These are phyloP conservation scores for Melanocharis versteri DNA, from an alignment of 2,113 vertebrate genomes.

Conservation along the genomic window DNA sequence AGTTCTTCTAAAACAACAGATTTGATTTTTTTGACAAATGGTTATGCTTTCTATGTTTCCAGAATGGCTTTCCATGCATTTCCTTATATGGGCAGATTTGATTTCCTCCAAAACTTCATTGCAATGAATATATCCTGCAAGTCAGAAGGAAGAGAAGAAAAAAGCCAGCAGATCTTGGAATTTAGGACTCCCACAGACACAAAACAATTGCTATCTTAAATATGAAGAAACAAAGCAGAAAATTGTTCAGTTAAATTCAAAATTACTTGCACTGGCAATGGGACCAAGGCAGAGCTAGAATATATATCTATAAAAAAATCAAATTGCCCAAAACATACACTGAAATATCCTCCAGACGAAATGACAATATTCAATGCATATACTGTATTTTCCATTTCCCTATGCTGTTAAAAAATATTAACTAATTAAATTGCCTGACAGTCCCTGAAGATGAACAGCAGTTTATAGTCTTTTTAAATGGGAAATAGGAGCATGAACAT, in stretches of 20 bases:
- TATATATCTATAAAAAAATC: neutral
- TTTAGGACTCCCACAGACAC: neutral
- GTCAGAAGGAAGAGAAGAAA: neutral
- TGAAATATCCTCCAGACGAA: neutral
- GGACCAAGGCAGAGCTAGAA: neutral
- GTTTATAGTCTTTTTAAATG: neutral
- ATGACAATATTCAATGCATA: neutral
- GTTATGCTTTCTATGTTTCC: neutral
- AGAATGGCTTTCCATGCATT: neutral
- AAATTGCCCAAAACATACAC: neutral
- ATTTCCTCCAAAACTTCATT: neutral
- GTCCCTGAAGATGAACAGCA: neutral
- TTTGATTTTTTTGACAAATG: neutral
- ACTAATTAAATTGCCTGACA: neutral
- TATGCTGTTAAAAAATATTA: neutral
- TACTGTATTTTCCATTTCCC: neutral
- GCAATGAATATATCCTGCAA: neutral
- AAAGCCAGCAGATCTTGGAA: neutral
- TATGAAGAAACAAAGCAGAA: slow-evolving; percentile 7
- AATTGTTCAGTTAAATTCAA: neutral
- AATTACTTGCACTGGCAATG: neutral
- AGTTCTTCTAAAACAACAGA: neutral
- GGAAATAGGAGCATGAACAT: neutral
- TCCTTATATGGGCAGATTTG: neutral
- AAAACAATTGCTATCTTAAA: neutral